These are phyloP conservation scores for Menidia menidia DNA, from an alignment of 2,797 vertebrate species.

Conservation along the genomic window DNA sequence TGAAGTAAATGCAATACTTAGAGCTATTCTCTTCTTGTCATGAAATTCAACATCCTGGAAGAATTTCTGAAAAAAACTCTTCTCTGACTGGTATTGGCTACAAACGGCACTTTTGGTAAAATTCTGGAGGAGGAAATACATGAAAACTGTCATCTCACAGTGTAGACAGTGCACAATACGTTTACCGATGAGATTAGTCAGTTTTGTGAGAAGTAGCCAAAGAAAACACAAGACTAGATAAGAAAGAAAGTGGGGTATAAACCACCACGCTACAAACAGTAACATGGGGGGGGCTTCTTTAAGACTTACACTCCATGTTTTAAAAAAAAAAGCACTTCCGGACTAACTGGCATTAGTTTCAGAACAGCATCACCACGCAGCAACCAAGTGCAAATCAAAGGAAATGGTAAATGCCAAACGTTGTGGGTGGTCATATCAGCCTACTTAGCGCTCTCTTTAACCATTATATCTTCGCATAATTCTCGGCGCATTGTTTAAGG, in stretches of 20 bases:
- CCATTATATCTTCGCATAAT: constrained; percentile 8
- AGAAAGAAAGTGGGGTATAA: neutral
- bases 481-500: neutral
- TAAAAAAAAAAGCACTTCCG: constrained; percentile 16
- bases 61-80: too few relatives aligned
- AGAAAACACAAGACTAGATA: neutral
- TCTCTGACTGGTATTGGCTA: too few relatives aligned
- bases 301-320: neutral
- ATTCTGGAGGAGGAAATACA: too few relatives aligned
- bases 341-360: neutral
- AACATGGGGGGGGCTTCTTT: neutral
- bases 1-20: too few relatives aligned
- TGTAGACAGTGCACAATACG: neutral
- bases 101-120: too few relatives aligned
- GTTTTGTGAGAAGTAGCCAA: neutral
- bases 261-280: too few relatives aligned
- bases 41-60: neutral
- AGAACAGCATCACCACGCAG: constrained; percentile 10
- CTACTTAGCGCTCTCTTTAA: constrained; percentile 1
- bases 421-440: constrained; percentile 8
- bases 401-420: constrained; percentile 22
- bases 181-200: neutral
- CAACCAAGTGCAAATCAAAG: constrained; percentile 10
- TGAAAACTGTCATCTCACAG: neutral
- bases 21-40: too few relatives aligned